A percentile compares a stretch with the other conserved stretches of the same genome.
Evolutionary conservation across 2,888 invertebrate genomes (phyloP).

Genomic region (Magallana nippona): DNA sequence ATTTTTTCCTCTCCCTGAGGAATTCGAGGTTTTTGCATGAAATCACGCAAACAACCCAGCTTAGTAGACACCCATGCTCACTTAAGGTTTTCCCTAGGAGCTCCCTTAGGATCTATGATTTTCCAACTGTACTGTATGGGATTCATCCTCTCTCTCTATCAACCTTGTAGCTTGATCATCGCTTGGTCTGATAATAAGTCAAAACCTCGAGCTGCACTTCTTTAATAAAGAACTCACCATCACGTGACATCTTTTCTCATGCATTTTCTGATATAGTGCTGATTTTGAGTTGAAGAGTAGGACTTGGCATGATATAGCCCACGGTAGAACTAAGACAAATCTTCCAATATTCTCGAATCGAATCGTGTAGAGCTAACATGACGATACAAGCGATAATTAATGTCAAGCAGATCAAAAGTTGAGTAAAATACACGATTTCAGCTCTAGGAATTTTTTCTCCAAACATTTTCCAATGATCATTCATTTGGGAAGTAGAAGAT

Average conservation of each 20-base stretch:
- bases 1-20: no score
- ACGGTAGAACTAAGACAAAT: slow-evolving; percentile 39
- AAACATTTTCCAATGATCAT: neutral
- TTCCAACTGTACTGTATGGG: neutral
- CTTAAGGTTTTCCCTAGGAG: no score
- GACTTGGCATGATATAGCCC: slow-evolving; percentile 47
- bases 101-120: no score
- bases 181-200: no score
- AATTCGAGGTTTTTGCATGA: no score
- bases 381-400: neutral
- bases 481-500: neutral
- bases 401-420: neutral
- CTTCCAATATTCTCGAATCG: slow-evolving; percentile 31
- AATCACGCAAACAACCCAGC: no score
- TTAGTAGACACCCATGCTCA: no score
- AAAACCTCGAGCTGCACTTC: no score
- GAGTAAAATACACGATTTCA: neutral
- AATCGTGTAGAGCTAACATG: slow-evolving; percentile 28
- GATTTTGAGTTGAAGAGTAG: neutral
- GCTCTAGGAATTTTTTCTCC: slow-evolving; percentile 12
- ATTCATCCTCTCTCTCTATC: neutral
- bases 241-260: no score
- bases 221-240: no score
- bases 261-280: no score
- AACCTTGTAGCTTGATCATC: neutral